Evolutionary conservation across 1,140 invertebrate genomes (phyloP), one percentile per base, ranked within the genome.

Genomic region (Cyphomyrmex costatus): DNA sequence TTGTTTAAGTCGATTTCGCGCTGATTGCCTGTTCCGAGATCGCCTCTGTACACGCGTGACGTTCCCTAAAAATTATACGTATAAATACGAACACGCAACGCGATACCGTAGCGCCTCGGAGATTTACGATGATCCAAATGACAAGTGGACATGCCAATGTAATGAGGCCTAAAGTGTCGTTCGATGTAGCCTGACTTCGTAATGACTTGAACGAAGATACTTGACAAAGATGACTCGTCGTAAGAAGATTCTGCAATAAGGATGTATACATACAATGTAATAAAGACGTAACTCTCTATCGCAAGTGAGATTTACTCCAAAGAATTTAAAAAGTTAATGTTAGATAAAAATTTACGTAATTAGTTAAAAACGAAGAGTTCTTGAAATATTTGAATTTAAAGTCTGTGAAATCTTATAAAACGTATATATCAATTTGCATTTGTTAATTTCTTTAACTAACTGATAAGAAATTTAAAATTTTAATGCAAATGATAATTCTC

Each of bases 1-100:
- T 87, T 89, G 73, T 90, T 90, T 89, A 79, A 87, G 53, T 24
- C 49, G 63, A 49, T 74, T 68, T 78, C 58, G 51, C 56, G 53
- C 30, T 86, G 84, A 86, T 89, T 89, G 58, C 30, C 24, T 77
- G 83, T 53, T 36, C 51, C 58, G 68, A 42, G n/a, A 76, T 86
- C 73, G 30, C 27, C 56, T 60, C n/a, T 33, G 82, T 36, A 76
- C 51, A 24, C 21, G 14, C 53, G 51, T 6, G 56, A 89, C 8
- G 24, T 83, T 4, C 24, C 19, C 12, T 58, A 76, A 86, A 87
- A 74, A 89, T 89, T 89, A 86, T 82, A 46, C 36, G 14, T 36
- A 80, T 86, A 89, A 89, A 86, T 85, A 77, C 49, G 51, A 42
- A 58, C 61, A 46, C 21, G 36, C 65, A 36, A 46, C 19, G 21